Conservation (phyloP, 2,113 vertebrate species). For the Pontoporia blainvillei region DNA sequence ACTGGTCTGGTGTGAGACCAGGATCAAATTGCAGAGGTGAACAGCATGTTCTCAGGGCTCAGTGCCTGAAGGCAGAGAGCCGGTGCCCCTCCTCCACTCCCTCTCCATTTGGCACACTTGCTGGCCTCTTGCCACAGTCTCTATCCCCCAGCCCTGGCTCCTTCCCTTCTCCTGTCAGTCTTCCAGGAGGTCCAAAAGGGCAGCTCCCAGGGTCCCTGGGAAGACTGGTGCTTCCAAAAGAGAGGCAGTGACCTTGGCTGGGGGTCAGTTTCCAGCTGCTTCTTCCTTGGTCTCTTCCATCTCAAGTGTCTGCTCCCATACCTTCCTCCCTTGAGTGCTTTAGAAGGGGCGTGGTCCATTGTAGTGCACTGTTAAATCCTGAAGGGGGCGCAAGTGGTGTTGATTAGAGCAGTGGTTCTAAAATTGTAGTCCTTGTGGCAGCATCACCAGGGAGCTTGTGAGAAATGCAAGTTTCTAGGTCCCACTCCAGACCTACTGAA, state of each 20-base stretch:
- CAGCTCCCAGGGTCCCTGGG: neutral
- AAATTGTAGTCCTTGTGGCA: neutral
- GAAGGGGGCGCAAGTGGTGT: neutral
- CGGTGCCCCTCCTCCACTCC: neutral
- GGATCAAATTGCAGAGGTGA: neutral
- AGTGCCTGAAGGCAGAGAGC: neutral
- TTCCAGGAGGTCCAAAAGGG: neutral
- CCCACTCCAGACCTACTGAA: too few relatives aligned
- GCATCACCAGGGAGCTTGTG: neutral
- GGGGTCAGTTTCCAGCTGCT: neutral
- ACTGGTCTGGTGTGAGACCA: neutral
- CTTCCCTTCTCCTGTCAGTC: neutral
- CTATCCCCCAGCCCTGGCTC: neutral
- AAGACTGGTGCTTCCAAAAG: neutral
- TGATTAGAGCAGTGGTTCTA: neutral
- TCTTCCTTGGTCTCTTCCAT: neutral
- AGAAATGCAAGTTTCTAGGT: neutral
- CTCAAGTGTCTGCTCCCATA: neutral
- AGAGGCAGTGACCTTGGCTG: neutral
- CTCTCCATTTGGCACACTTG: neutral
- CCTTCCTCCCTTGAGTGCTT: neutral
- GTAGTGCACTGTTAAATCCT: neutral
- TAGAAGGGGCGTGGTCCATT: neutral
- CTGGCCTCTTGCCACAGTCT: neutral
- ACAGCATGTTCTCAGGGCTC: conserved; percentile 2